A percentile compares a stretch with the other conserved stretches of the same genome.
Evolutionary conservation across 2,888 invertebrate species (phyloP).

Genomic region (Caenorhabditis drosophilae): DNA sequence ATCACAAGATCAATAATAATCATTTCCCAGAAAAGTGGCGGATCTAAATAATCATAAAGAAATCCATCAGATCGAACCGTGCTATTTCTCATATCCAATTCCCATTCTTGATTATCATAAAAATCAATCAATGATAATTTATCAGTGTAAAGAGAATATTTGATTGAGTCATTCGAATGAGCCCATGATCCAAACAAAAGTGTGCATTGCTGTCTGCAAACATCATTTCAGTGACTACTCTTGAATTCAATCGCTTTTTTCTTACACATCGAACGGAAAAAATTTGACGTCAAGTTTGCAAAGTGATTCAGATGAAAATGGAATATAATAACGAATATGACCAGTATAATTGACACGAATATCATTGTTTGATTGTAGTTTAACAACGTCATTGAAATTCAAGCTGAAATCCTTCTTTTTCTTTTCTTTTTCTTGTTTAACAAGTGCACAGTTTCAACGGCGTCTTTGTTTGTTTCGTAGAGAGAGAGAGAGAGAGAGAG

Average conservation of each 20-base stretch:
- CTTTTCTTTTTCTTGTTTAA: no score
- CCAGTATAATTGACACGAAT: constrained; percentile 68
- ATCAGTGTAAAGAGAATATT: constrained; percentile 62
- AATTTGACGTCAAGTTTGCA: constrained; percentile 68
- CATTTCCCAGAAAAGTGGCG: constrained; percentile 68
- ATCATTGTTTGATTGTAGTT: constrained; percentile 66
- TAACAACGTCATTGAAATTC: constrained; percentile 66
- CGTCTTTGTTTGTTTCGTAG: no score
- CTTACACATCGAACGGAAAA: constrained; percentile 68
- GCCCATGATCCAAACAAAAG: constrained; percentile 68
- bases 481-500: no score
- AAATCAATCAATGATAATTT: constrained; percentile 66
- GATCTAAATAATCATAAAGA: constrained; percentile 66
- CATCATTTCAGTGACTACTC: no score
- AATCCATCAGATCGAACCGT: constrained; percentile 64
- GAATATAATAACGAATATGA: constrained; percentile 66
- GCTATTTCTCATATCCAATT: constrained; percentile 59
- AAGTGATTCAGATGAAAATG: constrained; percentile 63
- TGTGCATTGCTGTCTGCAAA: constrained; percentile 61
- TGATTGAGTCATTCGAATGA: constrained; percentile 69
- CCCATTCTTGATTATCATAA: constrained; percentile 69
- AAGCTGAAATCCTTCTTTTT: constrained; percentile 49
- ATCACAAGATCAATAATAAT: constrained; percentile 65
- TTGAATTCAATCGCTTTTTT: no score
- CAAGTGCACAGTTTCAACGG: no score